phyloP scores from a whole-genome alignment of 1,140 invertebrate species.

The Bactericera cockerelli region DNA sequence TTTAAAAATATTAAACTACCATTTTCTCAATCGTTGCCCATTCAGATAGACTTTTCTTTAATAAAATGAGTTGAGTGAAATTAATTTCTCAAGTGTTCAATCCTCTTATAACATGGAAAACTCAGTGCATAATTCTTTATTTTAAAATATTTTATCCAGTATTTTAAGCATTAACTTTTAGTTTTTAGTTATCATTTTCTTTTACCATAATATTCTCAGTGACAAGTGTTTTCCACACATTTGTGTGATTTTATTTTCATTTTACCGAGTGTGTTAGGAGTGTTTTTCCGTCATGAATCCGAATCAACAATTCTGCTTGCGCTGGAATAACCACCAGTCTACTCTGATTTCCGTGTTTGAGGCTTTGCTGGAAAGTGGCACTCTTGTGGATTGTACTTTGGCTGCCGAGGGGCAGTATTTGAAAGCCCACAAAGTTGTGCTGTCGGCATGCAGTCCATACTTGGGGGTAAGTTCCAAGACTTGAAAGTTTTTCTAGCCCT shows the following conservation, averaged over 20 bases:
- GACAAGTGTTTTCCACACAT: constrained; percentile 2
- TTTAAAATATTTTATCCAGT: too few relatives aligned
- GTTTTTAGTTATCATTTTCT: too few relatives aligned
- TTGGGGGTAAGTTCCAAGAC: constrained; percentile 33
- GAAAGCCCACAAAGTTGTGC: constrained; percentile 37
- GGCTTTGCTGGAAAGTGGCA: constrained; percentile 32
- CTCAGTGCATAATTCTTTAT: too few relatives aligned
- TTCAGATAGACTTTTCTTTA: too few relatives aligned
- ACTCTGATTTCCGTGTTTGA: constrained; percentile 38
- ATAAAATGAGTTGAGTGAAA: too few relatives aligned
- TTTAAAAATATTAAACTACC: too few relatives aligned
- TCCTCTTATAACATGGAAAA: too few relatives aligned
- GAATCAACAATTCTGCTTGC: constrained; percentile 38
- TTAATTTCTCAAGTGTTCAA: too few relatives aligned
- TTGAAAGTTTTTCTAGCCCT: constrained; percentile 3
- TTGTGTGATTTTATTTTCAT: constrained; percentile 11
- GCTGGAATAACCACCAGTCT: constrained; percentile 40
- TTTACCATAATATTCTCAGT: not conserved
- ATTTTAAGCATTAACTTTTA: too few relatives aligned
- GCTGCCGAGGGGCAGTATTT: constrained; percentile 37
- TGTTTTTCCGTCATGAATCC: constrained; percentile 23
- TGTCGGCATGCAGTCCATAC: constrained; percentile 39
- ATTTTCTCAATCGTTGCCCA: too few relatives aligned
- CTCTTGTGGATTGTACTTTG: constrained; percentile 39
- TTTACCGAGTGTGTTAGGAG: not conserved